These are phyloP conservation scores for Keiferia lycopersicella DNA, from an alignment of 2,888 invertebrate species.

Conservation along the genomic window DNA sequence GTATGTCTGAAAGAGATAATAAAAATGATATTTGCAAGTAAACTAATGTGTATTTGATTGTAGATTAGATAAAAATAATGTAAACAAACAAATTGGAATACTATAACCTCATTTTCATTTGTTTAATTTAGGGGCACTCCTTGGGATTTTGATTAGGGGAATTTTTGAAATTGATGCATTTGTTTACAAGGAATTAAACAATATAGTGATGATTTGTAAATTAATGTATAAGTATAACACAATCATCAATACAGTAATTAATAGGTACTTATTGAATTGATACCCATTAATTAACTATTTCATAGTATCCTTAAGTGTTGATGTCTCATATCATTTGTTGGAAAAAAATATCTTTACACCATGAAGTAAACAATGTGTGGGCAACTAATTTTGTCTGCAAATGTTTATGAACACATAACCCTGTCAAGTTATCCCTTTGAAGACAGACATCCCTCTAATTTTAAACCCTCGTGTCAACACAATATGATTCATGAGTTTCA, in stretches of 20 bases:
- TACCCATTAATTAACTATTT: too few relatives aligned
- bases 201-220: too few relatives aligned
- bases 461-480: slow-evolving; percentile 51
- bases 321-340: too few relatives aligned
- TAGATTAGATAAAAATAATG: background rate
- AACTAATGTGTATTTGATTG: background rate
- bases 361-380: background rate
- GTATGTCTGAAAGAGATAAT: background rate
- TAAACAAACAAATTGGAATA: background rate
- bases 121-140: too few relatives aligned
- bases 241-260: too few relatives aligned
- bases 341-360: background rate
- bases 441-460: slow-evolving; percentile 39
- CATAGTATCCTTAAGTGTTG: too few relatives aligned
- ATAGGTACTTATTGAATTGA: too few relatives aligned
- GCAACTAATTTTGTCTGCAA: background rate
- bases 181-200: too few relatives aligned
- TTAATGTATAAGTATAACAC: too few relatives aligned
- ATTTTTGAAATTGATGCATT: too few relatives aligned
- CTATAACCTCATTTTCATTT: background rate
- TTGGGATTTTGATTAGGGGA: too few relatives aligned
- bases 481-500: slow-evolving; percentile 49
- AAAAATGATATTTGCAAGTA: slow-evolving; percentile 2
- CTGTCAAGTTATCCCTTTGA: slow-evolving; percentile 21
- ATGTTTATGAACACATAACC: slow-evolving; percentile 14